Evolutionary conservation across 2,113 vertebrate species (phyloP).

Genomic region (Elephas maximus): DNA sequence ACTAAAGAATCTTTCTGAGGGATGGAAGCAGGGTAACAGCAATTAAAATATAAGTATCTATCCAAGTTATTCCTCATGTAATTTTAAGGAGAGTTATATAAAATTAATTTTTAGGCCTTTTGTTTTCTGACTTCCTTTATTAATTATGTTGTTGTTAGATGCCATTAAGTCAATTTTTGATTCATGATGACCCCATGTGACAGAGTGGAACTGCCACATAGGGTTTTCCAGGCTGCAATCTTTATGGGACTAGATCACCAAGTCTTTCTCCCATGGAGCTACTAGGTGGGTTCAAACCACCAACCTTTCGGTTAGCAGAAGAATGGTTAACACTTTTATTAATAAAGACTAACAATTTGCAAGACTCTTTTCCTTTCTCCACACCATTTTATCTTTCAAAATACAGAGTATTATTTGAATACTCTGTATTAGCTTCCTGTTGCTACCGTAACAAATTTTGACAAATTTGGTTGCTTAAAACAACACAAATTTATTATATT

Average conservation of each 20-base stretch:
- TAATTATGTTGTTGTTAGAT: neutral
- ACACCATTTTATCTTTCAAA: neutral
- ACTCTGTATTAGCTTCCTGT: neutral
- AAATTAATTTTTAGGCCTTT: slow-evolving; percentile 37
- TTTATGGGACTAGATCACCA: too few relatives aligned
- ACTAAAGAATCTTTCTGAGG: neutral
- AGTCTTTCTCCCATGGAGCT: too few relatives aligned
- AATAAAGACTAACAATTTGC: neutral
- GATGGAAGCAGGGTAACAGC: neutral
- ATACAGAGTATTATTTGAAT: neutral
- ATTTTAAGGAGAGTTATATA: slow-evolving; percentile 7
- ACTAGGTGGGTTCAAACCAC: too few relatives aligned
- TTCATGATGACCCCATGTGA: too few relatives aligned
- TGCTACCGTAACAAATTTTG: neutral
- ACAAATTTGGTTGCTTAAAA: neutral
- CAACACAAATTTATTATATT: neutral
- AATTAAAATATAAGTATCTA: slow-evolving; percentile 25
- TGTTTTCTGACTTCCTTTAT: slow-evolving; percentile 46
- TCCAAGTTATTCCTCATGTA: neutral
- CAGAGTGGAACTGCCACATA: too few relatives aligned
- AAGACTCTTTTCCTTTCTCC: neutral
- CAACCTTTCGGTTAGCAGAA: too few relatives aligned
- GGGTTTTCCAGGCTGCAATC: too few relatives aligned
- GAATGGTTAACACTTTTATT: neutral
- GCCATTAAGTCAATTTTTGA: neutral